A percentile compares a stretch with the other conserved stretches of the same genome.
These are phyloP conservation scores for Pocillopora meandrina DNA, from an alignment of 92 coral and sea anemone species.

Conservation along the genomic window DNA sequence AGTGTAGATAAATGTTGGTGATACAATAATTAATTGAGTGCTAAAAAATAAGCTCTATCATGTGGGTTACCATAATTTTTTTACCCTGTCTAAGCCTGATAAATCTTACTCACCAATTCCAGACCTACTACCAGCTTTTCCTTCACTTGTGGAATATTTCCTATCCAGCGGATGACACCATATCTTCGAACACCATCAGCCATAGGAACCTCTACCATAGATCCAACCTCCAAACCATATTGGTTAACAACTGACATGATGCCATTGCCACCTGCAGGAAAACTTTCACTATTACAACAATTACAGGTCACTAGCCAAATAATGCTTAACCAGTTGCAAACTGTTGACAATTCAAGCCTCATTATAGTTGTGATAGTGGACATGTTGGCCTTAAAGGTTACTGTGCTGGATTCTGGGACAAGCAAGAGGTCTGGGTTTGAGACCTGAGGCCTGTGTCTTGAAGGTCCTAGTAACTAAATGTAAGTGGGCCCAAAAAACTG, in stretches of 20 bases:
- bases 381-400: too few species aligned
- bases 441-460: too few species aligned
- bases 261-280: not conserved
- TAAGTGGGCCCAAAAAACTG: too few species aligned
- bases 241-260: not conserved
- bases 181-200: constrained; percentile 54
- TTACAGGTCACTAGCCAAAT: too few species aligned
- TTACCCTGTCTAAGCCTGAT: not conserved
- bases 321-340: too few species aligned
- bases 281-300: not conserved
- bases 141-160: constrained; percentile 58
- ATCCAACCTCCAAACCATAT: constrained; percentile 75
- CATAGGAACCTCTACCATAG: constrained; percentile 86
- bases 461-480: too few species aligned
- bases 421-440: too few species aligned
- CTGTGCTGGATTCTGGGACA: too few species aligned
- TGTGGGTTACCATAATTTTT: not conserved
- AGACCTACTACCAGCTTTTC: constrained; percentile 82
- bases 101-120: constrained; percentile 73
- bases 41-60: not conserved
- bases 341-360: too few species aligned
- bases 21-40: not conserved
- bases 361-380: too few species aligned
- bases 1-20: not conserved
- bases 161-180: constrained; percentile 98